Evolutionary conservation across 2,888 invertebrate genomes (phyloP), one percentile per base, ranked within the genome.

Genomic region (Parapristionchus giblindavisi): DNA sequence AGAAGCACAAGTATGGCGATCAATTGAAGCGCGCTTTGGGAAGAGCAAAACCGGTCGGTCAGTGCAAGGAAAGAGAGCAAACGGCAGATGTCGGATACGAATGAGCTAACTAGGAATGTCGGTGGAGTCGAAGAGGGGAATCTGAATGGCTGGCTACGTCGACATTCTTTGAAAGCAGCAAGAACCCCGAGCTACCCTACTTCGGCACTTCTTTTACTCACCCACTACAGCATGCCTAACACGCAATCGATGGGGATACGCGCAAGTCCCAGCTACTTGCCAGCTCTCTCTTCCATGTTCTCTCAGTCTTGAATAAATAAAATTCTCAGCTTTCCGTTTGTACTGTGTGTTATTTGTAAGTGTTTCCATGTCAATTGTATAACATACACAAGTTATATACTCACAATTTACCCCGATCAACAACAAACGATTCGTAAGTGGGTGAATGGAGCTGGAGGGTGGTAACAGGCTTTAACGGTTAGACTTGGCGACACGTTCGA

Each of bases 401-500:
- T 70, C 70, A 70, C 70, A 70, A 70, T 70, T 70, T 70, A 70
- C 70, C 54, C 70, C 54, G 52, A 70, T 70, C 52, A 70, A 70
- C 70, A 70, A 70, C 54, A 70, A 70, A 70, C 70, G 54, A 66
- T n/a, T 70, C 54, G 70, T 51, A 68, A n/a, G 52, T 6, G 68
- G 68, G 68, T 54, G 70, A 70, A 32, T 66, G 51, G 51, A 51
- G 51, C 5, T 56, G 32, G 32, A 6, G 8, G 17, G 38, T 17
- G 70, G n/a, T 56, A 78, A 79, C 68, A 76, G 54, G 75, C 72
- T 79, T 95, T 98, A 99, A 94, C 99, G 94, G 92, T 99, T 99
- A 90, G 97, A 98, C 91, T 99, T 99, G 89, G 99, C 99, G 87
- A 99, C 99, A 92, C 99, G 95, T 91, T 99, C 99, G 90, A 99